A percentile compares a stretch with the other conserved stretches of the same genome.
Conservation (phyloP, 2,797 vertebrate genomes). For the Sarcophilus harrisii region DNA sequence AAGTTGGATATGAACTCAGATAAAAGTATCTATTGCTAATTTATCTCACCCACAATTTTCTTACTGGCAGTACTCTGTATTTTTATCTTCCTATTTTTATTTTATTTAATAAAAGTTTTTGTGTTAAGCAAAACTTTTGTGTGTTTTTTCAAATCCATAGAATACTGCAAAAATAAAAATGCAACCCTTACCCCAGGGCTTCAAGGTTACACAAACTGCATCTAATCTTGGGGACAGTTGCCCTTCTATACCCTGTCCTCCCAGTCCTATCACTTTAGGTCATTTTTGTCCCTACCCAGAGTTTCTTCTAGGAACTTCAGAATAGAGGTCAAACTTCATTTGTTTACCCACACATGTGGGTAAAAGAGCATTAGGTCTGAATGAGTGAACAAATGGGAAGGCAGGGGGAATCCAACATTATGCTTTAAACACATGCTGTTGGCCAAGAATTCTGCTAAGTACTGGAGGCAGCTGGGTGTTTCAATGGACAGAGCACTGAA, state of each 20-base stretch:
- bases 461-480: background rate
- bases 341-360: background rate
- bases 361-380: background rate
- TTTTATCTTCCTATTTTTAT: slow-evolving; percentile 46
- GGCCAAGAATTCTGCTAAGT: background rate
- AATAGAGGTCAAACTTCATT: background rate
- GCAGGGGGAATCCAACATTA: background rate
- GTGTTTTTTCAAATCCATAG: background rate
- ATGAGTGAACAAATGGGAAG: background rate
- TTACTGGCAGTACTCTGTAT: background rate
- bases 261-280: background rate
- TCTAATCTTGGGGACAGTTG: background rate
- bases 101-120: background rate
- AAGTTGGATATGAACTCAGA: slow-evolving; percentile 18
- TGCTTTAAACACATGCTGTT: background rate
- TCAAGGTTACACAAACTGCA: background rate
- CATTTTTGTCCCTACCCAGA: background rate
- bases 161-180: background rate
- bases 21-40: slow-evolving; percentile 29
- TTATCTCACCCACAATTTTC: slow-evolving; percentile 46
- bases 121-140: slow-evolving; percentile 12
- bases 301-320: background rate
- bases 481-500: background rate
- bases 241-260: background rate
- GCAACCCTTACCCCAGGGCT: background rate